Conservation (phyloP, 2,113 vertebrate species). For the Thunnus thynnus region DNA sequence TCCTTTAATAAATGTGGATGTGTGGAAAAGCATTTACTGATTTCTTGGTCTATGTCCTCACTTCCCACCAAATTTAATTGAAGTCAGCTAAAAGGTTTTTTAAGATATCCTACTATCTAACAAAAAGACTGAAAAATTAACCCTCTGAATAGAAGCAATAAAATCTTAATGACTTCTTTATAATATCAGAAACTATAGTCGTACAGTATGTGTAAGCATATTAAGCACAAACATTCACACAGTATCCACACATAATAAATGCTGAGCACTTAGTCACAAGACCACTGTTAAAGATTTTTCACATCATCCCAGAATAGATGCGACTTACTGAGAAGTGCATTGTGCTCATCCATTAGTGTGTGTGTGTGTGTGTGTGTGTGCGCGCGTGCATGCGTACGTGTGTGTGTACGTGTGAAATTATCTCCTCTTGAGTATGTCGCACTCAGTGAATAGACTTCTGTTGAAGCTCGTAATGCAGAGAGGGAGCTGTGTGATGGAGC, state of each 20-base stretch:
- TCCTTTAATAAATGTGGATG: background rate
- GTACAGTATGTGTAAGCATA: background rate
- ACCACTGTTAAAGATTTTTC: constrained; percentile 58
- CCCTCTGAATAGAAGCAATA: background rate
- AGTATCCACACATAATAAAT: constrained; percentile 27
- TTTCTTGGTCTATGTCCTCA: background rate
- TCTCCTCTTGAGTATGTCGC: constrained; percentile 26
- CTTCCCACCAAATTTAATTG: background rate
- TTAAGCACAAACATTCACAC: constrained; percentile 30
- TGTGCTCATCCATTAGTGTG: constrained; percentile 52
- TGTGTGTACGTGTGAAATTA: constrained; percentile 43
- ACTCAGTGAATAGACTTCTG: constrained; percentile 62
- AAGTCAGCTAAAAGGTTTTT: background rate
- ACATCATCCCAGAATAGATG: constrained; percentile 69
- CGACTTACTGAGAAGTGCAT: constrained; percentile 53
- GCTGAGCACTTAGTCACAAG: constrained; percentile 60
- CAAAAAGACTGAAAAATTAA: background rate
- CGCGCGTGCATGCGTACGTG: background rate
- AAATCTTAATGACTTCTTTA: background rate
- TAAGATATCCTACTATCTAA: background rate
- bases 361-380: constrained; percentile 16
- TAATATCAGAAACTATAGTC: background rate
- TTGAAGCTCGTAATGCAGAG: constrained; percentile 39
- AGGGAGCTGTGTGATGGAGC: constrained; percentile 55
- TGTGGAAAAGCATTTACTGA: background rate